Base-by-base conservation (phyloP, 2,888 invertebrate genomes). In the Osmoderma eremita region DNA sequence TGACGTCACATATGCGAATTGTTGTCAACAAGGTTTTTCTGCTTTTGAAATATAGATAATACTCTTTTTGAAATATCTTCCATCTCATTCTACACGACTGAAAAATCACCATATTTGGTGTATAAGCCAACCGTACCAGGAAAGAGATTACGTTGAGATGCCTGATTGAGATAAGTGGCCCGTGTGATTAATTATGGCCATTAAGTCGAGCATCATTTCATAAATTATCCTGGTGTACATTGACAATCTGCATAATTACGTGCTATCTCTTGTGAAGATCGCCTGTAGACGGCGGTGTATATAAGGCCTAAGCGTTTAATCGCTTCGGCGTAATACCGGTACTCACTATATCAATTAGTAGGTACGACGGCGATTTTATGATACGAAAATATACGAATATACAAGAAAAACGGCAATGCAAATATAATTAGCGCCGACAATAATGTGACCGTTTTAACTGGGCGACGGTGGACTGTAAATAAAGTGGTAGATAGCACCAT, bases 191-290 rank as follows among this genome's bases (percentile, higher is more conserved):
- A 53, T 53, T 53, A 38, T 8, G 18, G 53, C 15, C 53, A 53
- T 53, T 53, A 53, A 38, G 38, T 38, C 53, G n/a, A 53, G 53
- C 36, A 53, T 53, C 38, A 53, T 53, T 53, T 53, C 53, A 38
- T 53, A 53, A 53, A 53, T 53, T 53, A 53, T 36, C 53, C 53
- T 53, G 36, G 53, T 53, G 38, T 36, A 53, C 38, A 53, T 18
- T 30, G 50, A 50, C 50, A 38, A 38, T 53, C 53, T 53, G 38
- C 53, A 53, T 53, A 53, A 53, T 53, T 53, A 53, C 17, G 53
- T 38, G 17, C 38, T 53, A 53, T 53, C 53, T 53, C 53, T 53
- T 53, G 38, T 38, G 30, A 38, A 53, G 53, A 53, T 53, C 53
- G 53, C 53, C 38, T 53, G 53, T 53, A 53, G 38, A 53, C 53